Evolutionary conservation across 30 jellyfish, hydroid and myxozoan species (phyloP).

Genomic region (Chironex yamaguchii): DNA sequence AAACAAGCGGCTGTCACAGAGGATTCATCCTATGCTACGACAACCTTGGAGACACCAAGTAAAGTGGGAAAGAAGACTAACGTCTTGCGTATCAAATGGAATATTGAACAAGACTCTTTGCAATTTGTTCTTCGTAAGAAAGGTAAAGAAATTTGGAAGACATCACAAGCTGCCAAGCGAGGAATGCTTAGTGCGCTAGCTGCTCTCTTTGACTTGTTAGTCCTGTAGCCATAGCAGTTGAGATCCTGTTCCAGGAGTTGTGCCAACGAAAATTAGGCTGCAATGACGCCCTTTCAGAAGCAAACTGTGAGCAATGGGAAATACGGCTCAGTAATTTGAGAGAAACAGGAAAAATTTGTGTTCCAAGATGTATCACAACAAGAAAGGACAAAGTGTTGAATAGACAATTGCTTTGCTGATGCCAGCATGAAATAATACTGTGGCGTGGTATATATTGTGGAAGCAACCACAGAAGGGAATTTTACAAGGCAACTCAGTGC

Average conservation of each 20-base stretch:
- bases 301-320: not conserved
- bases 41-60: too few species aligned
- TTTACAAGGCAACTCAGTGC: too few species aligned
- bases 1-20: too few species aligned
- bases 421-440: constrained; percentile 18
- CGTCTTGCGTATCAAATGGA: constrained; percentile 10
- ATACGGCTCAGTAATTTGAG: not conserved
- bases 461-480: not conserved
- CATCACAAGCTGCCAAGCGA: constrained; percentile 4
- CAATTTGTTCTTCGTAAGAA: not conserved
- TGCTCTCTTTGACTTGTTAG: constrained; percentile 4
- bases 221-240: not conserved
- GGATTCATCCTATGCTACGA: too few species aligned
- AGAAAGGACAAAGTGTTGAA: not conserved
- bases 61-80: not conserved
- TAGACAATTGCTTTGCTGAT: constrained; percentile 2
- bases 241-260: constrained; percentile 18
- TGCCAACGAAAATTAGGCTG: not conserved
- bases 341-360: not conserved
- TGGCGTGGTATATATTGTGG: constrained; percentile 20
- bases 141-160: not conserved
- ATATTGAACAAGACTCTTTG: not conserved
- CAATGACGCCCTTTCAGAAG: constrained; percentile 19
- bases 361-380: not conserved
- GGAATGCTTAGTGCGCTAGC: constrained; percentile 18